phyloP scores from a whole-genome alignment of 2,888 invertebrate species.

The Athalia rosae region DNA sequence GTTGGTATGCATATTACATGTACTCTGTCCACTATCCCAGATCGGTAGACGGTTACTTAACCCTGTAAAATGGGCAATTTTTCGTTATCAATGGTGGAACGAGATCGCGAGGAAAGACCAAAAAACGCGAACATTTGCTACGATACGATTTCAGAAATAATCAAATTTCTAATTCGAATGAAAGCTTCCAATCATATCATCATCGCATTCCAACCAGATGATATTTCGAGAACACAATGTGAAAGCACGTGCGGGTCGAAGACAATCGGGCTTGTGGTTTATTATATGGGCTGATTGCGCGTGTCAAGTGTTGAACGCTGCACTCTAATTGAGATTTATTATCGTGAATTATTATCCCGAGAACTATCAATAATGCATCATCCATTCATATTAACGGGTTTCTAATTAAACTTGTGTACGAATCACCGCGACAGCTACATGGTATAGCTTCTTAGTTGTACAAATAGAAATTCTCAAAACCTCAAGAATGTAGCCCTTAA shows the following conservation, averaged over 20 bases:
- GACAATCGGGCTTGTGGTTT: background rate
- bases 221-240: background rate
- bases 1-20: background rate
- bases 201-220: background rate
- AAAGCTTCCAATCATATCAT: no score
- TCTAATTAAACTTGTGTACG: background rate
- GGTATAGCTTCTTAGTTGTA: no score
- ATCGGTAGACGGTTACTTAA: no score
- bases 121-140: no score
- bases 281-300: background rate
- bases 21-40: background rate
- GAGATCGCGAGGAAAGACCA: no score
- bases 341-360: slow-evolving; percentile 5
- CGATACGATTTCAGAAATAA: no score
- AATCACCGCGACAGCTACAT: background rate
- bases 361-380: slow-evolving; percentile 21
- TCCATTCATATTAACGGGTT: slow-evolving; percentile 7
- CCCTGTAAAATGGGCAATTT: no score
- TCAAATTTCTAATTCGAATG: no score
- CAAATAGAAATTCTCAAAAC: no score
- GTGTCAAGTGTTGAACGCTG: background rate
- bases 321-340: slow-evolving; percentile 37
- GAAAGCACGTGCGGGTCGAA: background rate
- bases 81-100: no score
- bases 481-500: no score